Percentiles rank a stretch among this genome's conserved stretches.
Evolutionary conservation across 2,888 invertebrate species (phyloP).

Genomic region (Amaurobius ferox): DNA sequence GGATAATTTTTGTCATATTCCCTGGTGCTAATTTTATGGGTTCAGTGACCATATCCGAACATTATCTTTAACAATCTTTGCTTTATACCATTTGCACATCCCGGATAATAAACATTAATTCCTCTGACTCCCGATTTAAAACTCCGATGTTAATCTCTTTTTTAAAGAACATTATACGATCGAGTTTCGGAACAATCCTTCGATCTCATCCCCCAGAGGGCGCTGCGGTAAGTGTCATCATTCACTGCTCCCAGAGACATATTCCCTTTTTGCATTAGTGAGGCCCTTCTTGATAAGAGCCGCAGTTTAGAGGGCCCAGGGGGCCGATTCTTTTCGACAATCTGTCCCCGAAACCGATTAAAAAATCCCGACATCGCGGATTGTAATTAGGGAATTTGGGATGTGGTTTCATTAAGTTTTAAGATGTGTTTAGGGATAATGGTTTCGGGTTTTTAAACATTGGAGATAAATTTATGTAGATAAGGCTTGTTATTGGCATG

Average conservation of each 20-base stretch:
- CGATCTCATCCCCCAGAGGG: slow-evolving; percentile 51
- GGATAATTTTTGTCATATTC: too few relatives aligned
- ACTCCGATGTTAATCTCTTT: not conserved
- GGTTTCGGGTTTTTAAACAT: slow-evolving; percentile 18
- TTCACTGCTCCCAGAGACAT: slow-evolving; percentile 46
- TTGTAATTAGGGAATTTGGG: slow-evolving; percentile 52
- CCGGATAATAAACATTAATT: slow-evolving; percentile 10
- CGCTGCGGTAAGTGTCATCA: slow-evolving; percentile 60
- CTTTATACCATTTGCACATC: not conserved
- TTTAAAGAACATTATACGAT: not conserved
- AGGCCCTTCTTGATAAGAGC: slow-evolving; percentile 46
- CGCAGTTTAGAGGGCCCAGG: slow-evolving; percentile 39
- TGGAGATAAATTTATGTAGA: not conserved
- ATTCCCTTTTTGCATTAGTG: slow-evolving; percentile 22
- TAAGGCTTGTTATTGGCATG: not conserved
- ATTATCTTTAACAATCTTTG: not conserved
- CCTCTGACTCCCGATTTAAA: not conserved
- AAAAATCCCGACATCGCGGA: slow-evolving; percentile 44
- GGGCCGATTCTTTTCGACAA: slow-evolving; percentile 47
- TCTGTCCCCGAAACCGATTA: slow-evolving; percentile 47
- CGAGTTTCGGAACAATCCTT: slow-evolving; percentile 40
- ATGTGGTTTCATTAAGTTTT: slow-evolving; percentile 62
- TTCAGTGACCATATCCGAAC: too few relatives aligned
- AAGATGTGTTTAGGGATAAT: slow-evolving; percentile 36
- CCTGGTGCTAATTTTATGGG: too few relatives aligned